A percentile compares a stretch with the other conserved stretches of the same genome.
Evolutionary conservation across 1,140 invertebrate species (phyloP).

Genomic region (Drosophila navojoa): DNA sequence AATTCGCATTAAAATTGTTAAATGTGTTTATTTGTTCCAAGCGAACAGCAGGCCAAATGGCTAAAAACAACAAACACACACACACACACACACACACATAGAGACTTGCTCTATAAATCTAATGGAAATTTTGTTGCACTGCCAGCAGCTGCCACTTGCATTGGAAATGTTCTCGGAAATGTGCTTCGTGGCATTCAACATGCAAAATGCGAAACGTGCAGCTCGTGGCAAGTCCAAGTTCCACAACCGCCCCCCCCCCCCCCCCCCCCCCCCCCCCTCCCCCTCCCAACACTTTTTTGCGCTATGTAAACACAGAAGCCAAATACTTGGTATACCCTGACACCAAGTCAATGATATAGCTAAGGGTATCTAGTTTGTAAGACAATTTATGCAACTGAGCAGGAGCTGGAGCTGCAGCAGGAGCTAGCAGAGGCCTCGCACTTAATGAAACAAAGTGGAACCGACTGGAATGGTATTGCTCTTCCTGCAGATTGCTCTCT

Average conservation of each 20-base stretch:
- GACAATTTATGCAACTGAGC: too few species aligned
- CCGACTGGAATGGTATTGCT: too few species aligned
- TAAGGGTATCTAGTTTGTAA: too few species aligned
- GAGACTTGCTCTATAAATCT: slow-evolving; percentile 28
- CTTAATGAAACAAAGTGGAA: too few species aligned
- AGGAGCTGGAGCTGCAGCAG: too few species aligned
- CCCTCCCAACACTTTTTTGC: neutral
- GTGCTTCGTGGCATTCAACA: slow-evolving; percentile 14
- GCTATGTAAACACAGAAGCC: slow-evolving; percentile 10
- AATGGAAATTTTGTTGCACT: slow-evolving; percentile 62
- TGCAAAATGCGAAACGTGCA: slow-evolving; percentile 20
- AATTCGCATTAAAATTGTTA: slow-evolving; percentile 82
- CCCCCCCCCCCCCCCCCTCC: too few species aligned
- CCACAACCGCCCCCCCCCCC: too few species aligned
- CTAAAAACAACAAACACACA: slow-evolving; percentile 43
- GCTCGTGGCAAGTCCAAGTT: slow-evolving; percentile 6
- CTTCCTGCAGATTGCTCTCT: too few species aligned
- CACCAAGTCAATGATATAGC: too few species aligned
- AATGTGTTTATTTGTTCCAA: slow-evolving; percentile 81
- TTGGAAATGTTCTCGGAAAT: slow-evolving; percentile 24
- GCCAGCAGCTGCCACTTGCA: slow-evolving; percentile 10
- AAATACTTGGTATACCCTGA: slow-evolving; percentile 3
- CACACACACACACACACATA: slow-evolving; percentile 16
- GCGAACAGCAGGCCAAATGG: slow-evolving; percentile 71
- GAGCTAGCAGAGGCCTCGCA: too few species aligned